These are phyloP conservation scores for Lepisosteus oculatus DNA, from an alignment of 2,113 vertebrate genomes.

Conservation along the genomic window DNA sequence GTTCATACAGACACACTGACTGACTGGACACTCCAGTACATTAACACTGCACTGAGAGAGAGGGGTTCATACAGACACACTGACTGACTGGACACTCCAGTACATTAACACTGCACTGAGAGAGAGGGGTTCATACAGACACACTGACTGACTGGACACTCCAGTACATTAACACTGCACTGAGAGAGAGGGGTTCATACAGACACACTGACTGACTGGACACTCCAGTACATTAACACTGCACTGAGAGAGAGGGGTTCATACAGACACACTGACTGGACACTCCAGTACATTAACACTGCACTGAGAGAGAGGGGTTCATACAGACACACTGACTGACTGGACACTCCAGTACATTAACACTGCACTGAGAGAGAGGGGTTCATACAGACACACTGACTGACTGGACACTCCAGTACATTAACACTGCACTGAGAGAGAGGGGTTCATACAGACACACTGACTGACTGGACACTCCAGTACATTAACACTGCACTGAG, in stretches of 20 bases:
- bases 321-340: not conserved
- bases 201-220: not conserved
- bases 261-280: slow-evolving; percentile 23
- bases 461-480: not conserved
- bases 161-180: not conserved
- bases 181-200: not conserved
- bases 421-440: not conserved
- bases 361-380: not conserved
- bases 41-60: not conserved
- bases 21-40: not conserved
- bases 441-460: not conserved
- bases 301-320: not conserved
- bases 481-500: not conserved
- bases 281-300: not conserved
- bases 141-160: too few relatives aligned
- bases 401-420: too few relatives aligned
- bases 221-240: not conserved
- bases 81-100: not conserved
- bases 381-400: not conserved
- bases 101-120: not conserved
- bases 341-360: not conserved
- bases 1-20: not conserved
- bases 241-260: not conserved
- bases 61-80: not conserved
- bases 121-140: not conserved